Evolutionary conservation across 1,140 invertebrate species (phyloP).

Genomic region (Aplysia californica): DNA sequence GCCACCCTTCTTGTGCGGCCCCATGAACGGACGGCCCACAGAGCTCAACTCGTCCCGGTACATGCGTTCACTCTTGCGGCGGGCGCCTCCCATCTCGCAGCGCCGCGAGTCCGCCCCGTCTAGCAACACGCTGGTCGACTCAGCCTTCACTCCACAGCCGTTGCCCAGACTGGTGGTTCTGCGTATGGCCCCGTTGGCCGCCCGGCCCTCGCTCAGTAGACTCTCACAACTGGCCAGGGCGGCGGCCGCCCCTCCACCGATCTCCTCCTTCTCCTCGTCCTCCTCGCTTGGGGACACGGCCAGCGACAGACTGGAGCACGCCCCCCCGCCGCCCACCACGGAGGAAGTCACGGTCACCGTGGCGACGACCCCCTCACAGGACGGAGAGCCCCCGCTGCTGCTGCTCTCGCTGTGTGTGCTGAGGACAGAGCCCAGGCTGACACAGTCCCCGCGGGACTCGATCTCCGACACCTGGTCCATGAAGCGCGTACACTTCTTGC

Average conservation of each 20-base stretch:
- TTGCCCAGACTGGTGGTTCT: neutral
- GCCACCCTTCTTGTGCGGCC: neutral
- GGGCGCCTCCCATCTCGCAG: slow-evolving; percentile 7
- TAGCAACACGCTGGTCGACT: slow-evolving; percentile 19
- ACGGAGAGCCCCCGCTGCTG: neutral
- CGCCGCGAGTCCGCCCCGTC: slow-evolving; percentile 16
- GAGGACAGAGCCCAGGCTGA: neutral
- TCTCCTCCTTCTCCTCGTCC: too few species aligned
- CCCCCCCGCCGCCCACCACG: too few species aligned
- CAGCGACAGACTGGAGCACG: slow-evolving; percentile 8
- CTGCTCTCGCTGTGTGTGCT: too few species aligned
- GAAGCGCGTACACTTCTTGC: slow-evolving; percentile 28
- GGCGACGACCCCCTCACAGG: neutral
- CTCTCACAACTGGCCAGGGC: slow-evolving; percentile 14
- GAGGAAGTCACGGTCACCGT: too few species aligned
- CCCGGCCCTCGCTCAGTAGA: slow-evolving; percentile 9
- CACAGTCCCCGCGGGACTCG: neutral
- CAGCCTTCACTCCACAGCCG: slow-evolving; percentile 8
- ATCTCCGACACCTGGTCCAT: slow-evolving; percentile 28
- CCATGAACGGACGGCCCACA: neutral
- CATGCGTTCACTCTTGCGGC: neutral
- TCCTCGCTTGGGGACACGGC: too few species aligned
- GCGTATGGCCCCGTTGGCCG: neutral
- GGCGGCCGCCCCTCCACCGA: too few species aligned
- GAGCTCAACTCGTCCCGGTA: neutral